phyloP scores from a whole-genome alignment of 2,888 invertebrate genomes.

The Patella ulyssiponensis region DNA sequence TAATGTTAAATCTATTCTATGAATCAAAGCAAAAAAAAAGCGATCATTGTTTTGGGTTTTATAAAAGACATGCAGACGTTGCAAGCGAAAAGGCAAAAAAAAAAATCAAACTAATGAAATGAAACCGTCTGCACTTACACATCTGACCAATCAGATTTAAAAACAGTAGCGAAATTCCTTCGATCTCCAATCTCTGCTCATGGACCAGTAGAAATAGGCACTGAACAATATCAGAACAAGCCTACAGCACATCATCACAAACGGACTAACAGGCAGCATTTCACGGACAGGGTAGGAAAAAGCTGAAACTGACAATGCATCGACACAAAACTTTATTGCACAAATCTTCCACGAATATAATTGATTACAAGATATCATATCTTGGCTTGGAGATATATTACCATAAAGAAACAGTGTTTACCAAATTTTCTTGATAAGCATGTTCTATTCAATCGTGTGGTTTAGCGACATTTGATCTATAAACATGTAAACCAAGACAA shows the following conservation, averaged over 20 bases:
- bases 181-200: conserved; percentile 48
- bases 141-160: conserved; percentile 25
- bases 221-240: conserved; percentile 50
- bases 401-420: too few relatives aligned
- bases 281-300: conserved; percentile 34
- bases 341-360: neutral
- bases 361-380: too few relatives aligned
- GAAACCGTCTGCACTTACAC: conserved; percentile 11
- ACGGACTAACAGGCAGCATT: conserved; percentile 38
- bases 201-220: conserved; percentile 56
- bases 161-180: conserved; percentile 51
- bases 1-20: neutral
- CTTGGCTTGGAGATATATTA: too few relatives aligned
- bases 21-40: neutral
- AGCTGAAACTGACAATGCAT: conserved; percentile 30
- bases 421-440: too few relatives aligned
- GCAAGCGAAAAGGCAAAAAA: neutral
- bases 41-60: neutral
- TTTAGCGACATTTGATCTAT: too few relatives aligned
- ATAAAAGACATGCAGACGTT: neutral
- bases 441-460: too few relatives aligned
- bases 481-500: too few relatives aligned
- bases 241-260: conserved; percentile 48
- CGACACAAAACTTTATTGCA: neutral
- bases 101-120: neutral